Percentiles rank a stretch among this genome's conserved stretches.
Evolutionary conservation across 2,113 vertebrate genomes (phyloP).

Genomic region (Thunnus maccoyii): DNA sequence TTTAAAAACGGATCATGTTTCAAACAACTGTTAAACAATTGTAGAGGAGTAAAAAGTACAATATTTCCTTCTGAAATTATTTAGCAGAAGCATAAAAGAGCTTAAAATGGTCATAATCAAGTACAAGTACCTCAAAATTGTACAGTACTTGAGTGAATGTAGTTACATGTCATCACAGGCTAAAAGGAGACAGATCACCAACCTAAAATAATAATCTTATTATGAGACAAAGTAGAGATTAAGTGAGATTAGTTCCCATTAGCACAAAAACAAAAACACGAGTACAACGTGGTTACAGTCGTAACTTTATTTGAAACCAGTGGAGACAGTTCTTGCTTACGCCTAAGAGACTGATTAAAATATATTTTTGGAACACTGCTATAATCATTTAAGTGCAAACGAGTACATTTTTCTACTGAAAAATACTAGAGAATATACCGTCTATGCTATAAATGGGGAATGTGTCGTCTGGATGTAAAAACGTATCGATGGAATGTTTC

Average conservation of each 20-base stretch:
- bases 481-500: conserved; percentile 71
- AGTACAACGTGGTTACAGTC: not conserved
- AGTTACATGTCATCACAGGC: no score
- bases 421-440: conserved; percentile 49
- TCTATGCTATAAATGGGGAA: conserved; percentile 65
- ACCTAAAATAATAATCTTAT: no score
- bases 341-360: conserved; percentile 61
- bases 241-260: not conserved
- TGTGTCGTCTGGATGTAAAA: conserved; percentile 61
- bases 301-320: conserved; percentile 71
- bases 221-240: no score
- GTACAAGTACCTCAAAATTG: no score
- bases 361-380: conserved; percentile 58
- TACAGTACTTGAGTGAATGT: no score
- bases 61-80: no score
- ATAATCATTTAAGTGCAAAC: conserved; percentile 69
- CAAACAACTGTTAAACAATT: no score
- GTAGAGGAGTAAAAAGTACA: no score
- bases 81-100: no score
- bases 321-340: conserved; percentile 44
- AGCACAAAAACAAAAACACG: not conserved
- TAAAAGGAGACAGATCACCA: no score
- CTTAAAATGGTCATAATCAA: no score
- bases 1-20: no score
- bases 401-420: conserved; percentile 60